Evolutionary conservation across 1,140 invertebrate species (phyloP), one percentile per base, ranked within the genome.

Genomic region (Megathymus violae): DNA sequence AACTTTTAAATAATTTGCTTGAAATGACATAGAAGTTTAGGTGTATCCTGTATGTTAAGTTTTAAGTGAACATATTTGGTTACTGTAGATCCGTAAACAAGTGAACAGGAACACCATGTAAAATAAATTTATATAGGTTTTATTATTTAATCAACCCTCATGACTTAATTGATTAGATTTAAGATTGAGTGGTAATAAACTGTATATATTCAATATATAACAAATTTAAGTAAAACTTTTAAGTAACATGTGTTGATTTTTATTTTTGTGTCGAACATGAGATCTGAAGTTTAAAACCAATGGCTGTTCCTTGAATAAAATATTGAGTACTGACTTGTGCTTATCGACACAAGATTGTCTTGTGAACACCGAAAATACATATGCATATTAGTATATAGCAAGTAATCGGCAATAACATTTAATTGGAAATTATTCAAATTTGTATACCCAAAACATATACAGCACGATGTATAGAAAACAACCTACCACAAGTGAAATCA

Each of bases 191-290:
- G 82, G 76, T 82, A 77, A 82, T 79, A 83, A 83, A 88, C 78
- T 88, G 88, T 90, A 90, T 88, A 90, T 88, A 90, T 90, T 88
- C 80, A 85, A 73, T 80, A 88, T 89, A 90, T 84, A 85, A 87
- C 81, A 80, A 78, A 76, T 78, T 79, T 89, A 90, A 90, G 88
- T 91, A 89, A 91, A 91, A 82, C 80, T 89, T 88, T 88, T 86
- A 89, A 89, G 82, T 88, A 86, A 87, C 65, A 87, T 77, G 85
- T 74, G 62, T 65, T 80, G 85, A 72, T 80, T 85, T 89, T 85
- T 84, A 84, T 88, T 89, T 84, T 61, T 60, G 36, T 25, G 9
- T 59, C 31, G 46, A 68, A 72, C 80, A 77, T 80, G 81, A 87
- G 83, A 87, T 86, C 85, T 89, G 88, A 91, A 89, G 75, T 80